Evolutionary conservation across 2,888 invertebrate species (phyloP), one percentile per base, ranked within the genome.

Genomic region (Acleris holmiana): DNA sequence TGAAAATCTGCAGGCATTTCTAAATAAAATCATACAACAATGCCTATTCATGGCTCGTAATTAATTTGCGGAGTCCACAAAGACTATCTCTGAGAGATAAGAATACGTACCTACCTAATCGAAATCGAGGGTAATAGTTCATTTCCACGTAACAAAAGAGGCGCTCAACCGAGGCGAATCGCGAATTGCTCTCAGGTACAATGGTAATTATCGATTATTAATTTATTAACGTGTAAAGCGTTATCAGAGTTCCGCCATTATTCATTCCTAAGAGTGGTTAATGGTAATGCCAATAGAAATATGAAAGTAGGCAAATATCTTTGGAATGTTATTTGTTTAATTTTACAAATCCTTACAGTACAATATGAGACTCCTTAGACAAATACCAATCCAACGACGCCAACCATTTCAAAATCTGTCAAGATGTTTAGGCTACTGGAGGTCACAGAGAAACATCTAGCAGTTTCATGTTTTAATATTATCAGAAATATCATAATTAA

Each of bases 131-230:
- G 80, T 85, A 85, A 88, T 85, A 85, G 84, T 86, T 85, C 84
- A 85, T 86, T 86, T 83, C 78, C 76, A 77, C 76, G 74, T 81
- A 83, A 89, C 88, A 90, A 91, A 88, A 79, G 80, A 83, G 74
- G 82, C 83, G 75, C 79, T 86, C 83, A 83, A 74, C 79, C 78
- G 83, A 71, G 82, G 78, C 79, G 73, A 85, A 85, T 85, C 84
- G 88, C 80, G 83, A 87, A 87, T 85, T 84, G 85, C 84, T 82
- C 82, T 78, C 76, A 84, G 76, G 84, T 73, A 73, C 61, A 80
- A 76, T 76, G 75, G 77, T 79, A 77, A 81, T 80, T 81, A 82
- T 77, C 77, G 77, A 71, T 76, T 76, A 78, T 82, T 79, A 79
- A 82, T 73, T 73, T 69, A 71, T 71, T 69, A 71, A 53, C 41